Percentiles rank a stretch among this genome's conserved stretches.
phyloP scores from a whole-genome alignment of 1,140 invertebrate species.

The Drosophila ercepeae region DNA sequence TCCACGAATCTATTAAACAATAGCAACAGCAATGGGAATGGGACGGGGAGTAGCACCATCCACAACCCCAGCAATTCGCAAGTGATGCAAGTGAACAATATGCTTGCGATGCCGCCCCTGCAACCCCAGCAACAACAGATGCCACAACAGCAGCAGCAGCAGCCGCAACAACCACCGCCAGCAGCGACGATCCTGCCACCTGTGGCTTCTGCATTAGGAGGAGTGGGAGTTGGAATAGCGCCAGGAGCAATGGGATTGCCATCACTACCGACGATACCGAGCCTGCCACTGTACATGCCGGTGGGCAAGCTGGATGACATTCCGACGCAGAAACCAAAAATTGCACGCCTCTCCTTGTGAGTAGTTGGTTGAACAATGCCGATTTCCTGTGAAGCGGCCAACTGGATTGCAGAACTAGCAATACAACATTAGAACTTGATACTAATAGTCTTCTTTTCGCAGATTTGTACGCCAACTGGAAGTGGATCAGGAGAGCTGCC shows the following conservation, averaged over 20 bases:
- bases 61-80: constrained; percentile 29
- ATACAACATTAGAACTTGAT: neutral
- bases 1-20: constrained; percentile 58
- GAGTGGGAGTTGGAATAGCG: constrained; percentile 4
- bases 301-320: constrained; percentile 66
- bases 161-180: constrained; percentile 10
- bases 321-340: constrained; percentile 79
- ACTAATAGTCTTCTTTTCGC: constrained; percentile 42
- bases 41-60: constrained; percentile 38
- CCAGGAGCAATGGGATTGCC: constrained; percentile 35
- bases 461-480: constrained; percentile 90
- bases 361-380: constrained; percentile 84
- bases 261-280: constrained; percentile 45
- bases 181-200: constrained; percentile 15
- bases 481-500: constrained; percentile 91
- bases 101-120: constrained; percentile 9
- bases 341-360: constrained; percentile 84
- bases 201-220: constrained; percentile 14
- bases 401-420: constrained; percentile 37
- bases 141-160: constrained; percentile 3
- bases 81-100: neutral
- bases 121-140: constrained; percentile 11
- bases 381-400: constrained; percentile 64
- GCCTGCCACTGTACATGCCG: constrained; percentile 41
- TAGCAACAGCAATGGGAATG: constrained; percentile 36